A percentile compares a stretch with the other conserved stretches of the same genome.
These are phyloP conservation scores for Lagopus leucura DNA, from an alignment of 2,113 vertebrate genomes.

Conservation along the genomic window DNA sequence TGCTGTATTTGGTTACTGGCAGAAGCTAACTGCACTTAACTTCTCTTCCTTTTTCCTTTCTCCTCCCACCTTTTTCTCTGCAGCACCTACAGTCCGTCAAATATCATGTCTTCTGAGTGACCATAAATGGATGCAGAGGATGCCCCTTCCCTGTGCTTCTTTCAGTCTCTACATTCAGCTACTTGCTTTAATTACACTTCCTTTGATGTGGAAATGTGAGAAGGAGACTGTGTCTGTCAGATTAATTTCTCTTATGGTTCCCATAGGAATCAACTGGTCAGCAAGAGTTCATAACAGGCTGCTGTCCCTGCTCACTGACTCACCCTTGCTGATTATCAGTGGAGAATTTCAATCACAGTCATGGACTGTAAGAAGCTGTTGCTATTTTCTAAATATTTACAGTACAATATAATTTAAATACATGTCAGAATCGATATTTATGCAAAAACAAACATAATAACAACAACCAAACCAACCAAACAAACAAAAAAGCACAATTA, in stretches of 20 bases:
- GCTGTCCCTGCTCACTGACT: not conserved
- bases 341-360: not conserved
- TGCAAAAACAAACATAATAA: not conserved
- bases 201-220: not conserved
- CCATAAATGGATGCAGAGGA: not conserved
- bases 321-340: not conserved
- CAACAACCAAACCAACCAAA: too few relatives aligned
- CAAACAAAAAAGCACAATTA: not conserved
- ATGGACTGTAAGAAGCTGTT: not conserved
- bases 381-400: not conserved
- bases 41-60: not conserved
- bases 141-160: not conserved
- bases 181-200: not conserved
- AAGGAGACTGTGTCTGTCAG: accelerated
- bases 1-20: not conserved
- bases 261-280: not conserved
- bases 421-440: not conserved
- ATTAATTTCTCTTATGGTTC: not conserved
- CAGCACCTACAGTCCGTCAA: not conserved
- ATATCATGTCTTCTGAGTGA: not conserved
- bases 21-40: not conserved
- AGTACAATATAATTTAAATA: not conserved
- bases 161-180: not conserved
- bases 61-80: not conserved
- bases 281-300: not conserved